A percentile compares a stretch with the other conserved stretches of the same genome.
phyloP scores from a whole-genome alignment of 2,797 vertebrate genomes.

The Chiloscyllium punctatum region DNA sequence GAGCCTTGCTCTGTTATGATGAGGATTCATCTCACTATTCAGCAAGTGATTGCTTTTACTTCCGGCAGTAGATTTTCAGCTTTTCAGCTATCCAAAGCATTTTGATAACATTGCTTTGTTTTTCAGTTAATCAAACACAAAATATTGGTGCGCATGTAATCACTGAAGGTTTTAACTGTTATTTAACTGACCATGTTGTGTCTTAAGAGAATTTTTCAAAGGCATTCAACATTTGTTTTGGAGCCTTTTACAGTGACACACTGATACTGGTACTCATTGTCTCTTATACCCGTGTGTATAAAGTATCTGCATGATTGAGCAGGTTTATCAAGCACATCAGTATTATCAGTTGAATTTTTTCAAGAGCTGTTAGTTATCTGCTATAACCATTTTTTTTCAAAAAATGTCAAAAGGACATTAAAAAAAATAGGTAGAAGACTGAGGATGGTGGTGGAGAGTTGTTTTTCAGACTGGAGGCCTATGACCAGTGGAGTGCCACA shows the following conservation, averaged over 20 bases:
- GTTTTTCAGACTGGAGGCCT: too few relatives aligned
- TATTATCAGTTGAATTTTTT: neutral
- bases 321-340: neutral
- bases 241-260: neutral
- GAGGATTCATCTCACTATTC: neutral
- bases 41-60: neutral
- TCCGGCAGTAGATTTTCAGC: neutral
- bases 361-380: neutral
- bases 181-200: neutral
- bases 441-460: too few relatives aligned
- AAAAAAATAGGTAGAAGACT: too few relatives aligned
- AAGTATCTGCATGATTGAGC: neutral
- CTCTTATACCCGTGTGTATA: neutral
- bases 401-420: too few relatives aligned
- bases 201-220: neutral
- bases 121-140: neutral
- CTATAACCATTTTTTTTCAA: neutral
- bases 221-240: neutral
- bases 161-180: constrained; percentile 40
- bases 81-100: neutral
- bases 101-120: neutral
- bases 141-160: constrained; percentile 25
- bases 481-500: too few relatives aligned
- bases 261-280: neutral
- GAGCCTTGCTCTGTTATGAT: neutral